These are phyloP conservation scores for Acanthoscelides obtectus DNA, from an alignment of 2,888 invertebrate genomes.

Conservation along the genomic window DNA sequence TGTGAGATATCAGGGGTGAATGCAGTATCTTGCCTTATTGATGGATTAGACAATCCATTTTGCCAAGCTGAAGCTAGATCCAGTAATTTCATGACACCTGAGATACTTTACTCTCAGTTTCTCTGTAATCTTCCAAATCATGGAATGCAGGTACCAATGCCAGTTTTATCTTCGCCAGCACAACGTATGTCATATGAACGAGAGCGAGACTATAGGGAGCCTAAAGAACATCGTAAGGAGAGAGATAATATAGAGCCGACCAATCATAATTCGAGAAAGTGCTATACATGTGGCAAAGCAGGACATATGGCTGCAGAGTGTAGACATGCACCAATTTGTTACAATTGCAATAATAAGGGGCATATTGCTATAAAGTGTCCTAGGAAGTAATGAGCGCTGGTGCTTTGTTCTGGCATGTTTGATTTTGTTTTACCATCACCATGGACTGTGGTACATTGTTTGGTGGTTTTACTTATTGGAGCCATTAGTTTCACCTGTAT, in stretches of 20 bases:
- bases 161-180: not conserved
- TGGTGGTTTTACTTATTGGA: no score
- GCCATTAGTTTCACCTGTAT: no score
- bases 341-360: slow-evolving; percentile 24
- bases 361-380: slow-evolving; percentile 28
- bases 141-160: slow-evolving; percentile 1
- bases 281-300: slow-evolving; percentile 25
- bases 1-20: slow-evolving; percentile 34
- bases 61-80: slow-evolving; percentile 28
- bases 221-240: slow-evolving; percentile 3
- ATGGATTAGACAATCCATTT: slow-evolving; percentile 29
- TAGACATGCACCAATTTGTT: slow-evolving; percentile 27
- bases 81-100: slow-evolving; percentile 29
- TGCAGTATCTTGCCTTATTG: slow-evolving; percentile 35
- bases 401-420: no score
- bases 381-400: not conserved
- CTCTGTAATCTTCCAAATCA: slow-evolving; percentile 18
- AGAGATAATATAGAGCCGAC: not conserved
- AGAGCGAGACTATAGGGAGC: slow-evolving; percentile 2
- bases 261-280: slow-evolving; percentile 7
- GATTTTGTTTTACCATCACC: no score
- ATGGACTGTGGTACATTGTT: no score
- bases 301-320: slow-evolving; percentile 24
- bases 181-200: not conserved
- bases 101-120: slow-evolving; percentile 31